A percentile compares a stretch with the other conserved stretches of the same genome.
Conservation (phyloP, 2,888 invertebrate species). For the Drosophila leonis region DNA sequence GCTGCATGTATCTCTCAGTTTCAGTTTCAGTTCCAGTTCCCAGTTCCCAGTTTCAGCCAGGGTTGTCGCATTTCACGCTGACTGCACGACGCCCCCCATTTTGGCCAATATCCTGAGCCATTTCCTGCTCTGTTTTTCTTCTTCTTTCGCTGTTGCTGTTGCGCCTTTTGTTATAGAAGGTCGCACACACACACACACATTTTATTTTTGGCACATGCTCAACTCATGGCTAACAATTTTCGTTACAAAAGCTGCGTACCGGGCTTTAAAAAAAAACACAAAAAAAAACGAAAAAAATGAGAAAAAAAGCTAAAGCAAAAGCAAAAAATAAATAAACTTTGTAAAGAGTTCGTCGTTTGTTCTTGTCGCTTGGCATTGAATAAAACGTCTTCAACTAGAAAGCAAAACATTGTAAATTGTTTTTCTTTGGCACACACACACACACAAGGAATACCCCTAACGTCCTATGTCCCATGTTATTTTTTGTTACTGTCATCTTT, state of each 20-base stretch:
- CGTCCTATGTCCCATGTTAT: conserved; percentile 45
- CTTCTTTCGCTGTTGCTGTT: conserved; percentile 3
- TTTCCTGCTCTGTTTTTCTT: conserved; percentile 58
- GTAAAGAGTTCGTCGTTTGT: conserved; percentile 56
- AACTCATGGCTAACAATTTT: conserved; percentile 69
- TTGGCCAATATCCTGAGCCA: conserved; percentile 70
- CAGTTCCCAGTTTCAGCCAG: conserved; percentile 24
- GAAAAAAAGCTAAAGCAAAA: conserved; percentile 7
- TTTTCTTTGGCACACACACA: conserved; percentile 66
- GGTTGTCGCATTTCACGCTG: conserved; percentile 68
- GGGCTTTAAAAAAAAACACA: conserved; percentile 6
- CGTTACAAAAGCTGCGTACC: conserved; percentile 58
- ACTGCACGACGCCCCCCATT: conserved; percentile 45
- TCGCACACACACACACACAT: conserved; percentile 39
- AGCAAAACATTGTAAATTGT: conserved; percentile 81
- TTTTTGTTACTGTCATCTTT: conserved; percentile 70
- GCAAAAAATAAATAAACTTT: conserved; percentile 43
- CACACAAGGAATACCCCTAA: conserved; percentile 18
- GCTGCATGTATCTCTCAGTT: conserved; percentile 40
- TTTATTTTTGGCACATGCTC: conserved; percentile 60
- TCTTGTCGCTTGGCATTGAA: conserved; percentile 67
- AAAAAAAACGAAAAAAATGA: conserved; percentile 29
- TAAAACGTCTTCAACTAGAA: conserved; percentile 75
- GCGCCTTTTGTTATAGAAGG: conserved; percentile 54
- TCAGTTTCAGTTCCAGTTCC: conserved; percentile 31